Conservation (phyloP, 2,113 vertebrate genomes). For the Cochlearius cochlearius region DNA sequence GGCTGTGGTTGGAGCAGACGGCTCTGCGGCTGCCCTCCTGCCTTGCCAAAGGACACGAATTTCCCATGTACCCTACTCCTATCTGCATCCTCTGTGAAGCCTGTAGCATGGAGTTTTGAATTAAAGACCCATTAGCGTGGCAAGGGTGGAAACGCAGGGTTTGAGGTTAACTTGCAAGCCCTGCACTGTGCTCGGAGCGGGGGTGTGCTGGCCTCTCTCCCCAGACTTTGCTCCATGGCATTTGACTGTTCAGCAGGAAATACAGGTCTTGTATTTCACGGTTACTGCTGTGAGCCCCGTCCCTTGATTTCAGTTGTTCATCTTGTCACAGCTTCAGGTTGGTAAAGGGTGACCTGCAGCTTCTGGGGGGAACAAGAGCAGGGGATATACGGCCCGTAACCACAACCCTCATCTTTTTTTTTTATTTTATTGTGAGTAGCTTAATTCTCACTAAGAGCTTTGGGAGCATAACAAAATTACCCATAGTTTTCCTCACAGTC, state of each 20-base stretch:
- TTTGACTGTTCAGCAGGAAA: neutral
- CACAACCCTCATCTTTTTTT: neutral
- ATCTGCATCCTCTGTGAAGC: neutral
- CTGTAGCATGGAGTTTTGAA: neutral
- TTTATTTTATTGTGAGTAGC: neutral
- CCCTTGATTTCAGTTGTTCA: neutral
- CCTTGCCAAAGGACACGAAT: neutral
- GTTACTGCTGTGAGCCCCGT: neutral
- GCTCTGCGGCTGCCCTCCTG: neutral
- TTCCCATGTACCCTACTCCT: neutral
- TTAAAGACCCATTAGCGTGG: neutral
- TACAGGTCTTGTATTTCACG: neutral
- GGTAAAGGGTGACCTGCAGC: neutral
- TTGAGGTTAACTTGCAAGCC: neutral
- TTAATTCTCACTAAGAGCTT: neutral
- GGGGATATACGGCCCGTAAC: neutral
- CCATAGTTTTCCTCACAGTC: neutral
- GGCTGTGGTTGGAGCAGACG: fast-evolving
- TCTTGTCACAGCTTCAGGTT: neutral
- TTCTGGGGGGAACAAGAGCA: neutral
- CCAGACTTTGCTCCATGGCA: neutral
- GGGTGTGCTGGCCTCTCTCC: neutral
- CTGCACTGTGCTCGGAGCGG: fast-evolving
- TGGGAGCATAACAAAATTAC: neutral
- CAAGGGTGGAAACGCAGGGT: neutral